A percentile compares a stretch with the other conserved stretches of the same genome.
Evolutionary conservation across 2,797 vertebrate species (phyloP).

Genomic region (Fistularia tabacaria): DNA sequence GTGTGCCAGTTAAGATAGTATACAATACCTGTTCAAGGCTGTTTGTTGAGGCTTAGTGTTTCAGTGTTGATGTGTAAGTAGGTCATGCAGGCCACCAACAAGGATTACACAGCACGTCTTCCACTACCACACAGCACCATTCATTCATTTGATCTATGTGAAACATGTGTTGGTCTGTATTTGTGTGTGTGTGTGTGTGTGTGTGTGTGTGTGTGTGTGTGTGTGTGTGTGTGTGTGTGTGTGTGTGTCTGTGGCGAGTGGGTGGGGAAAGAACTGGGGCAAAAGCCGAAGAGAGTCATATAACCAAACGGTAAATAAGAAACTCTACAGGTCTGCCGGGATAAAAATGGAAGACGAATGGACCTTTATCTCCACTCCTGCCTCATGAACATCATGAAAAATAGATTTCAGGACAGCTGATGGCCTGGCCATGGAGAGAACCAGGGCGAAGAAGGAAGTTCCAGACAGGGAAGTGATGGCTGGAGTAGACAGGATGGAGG

Average conservation of each 20-base stretch:
- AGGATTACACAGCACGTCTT: too few species aligned
- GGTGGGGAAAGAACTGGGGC: neutral
- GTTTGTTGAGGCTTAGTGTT: too few species aligned
- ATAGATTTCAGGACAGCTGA: slow-evolving; percentile 26
- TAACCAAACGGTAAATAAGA: too few species aligned
- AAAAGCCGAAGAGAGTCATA: neutral
- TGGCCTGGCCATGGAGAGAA: slow-evolving; percentile 8
- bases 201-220: neutral
- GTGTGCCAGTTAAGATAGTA: too few species aligned
- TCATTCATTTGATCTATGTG: slow-evolving; percentile 30
- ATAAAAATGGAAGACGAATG: neutral
- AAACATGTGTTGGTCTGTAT: slow-evolving; percentile 22
- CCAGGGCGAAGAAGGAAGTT: slow-evolving; percentile 6
- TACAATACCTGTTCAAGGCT: too few species aligned
- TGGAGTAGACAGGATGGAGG: slow-evolving; percentile 38
- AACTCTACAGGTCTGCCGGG: neutral
- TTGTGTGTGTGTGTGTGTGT: slow-evolving; percentile 20
- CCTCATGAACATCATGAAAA: slow-evolving; percentile 43
- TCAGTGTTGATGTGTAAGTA: too few species aligned
- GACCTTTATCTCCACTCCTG: slow-evolving; percentile 31
- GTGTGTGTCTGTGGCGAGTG: neutral
- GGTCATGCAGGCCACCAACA: too few species aligned
- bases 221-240: neutral
- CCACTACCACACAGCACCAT: too few species aligned
- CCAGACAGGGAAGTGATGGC: slow-evolving; percentile 36